phyloP scores from a whole-genome alignment of 2,888 invertebrate genomes.

The Cotesia congregata region DNA sequence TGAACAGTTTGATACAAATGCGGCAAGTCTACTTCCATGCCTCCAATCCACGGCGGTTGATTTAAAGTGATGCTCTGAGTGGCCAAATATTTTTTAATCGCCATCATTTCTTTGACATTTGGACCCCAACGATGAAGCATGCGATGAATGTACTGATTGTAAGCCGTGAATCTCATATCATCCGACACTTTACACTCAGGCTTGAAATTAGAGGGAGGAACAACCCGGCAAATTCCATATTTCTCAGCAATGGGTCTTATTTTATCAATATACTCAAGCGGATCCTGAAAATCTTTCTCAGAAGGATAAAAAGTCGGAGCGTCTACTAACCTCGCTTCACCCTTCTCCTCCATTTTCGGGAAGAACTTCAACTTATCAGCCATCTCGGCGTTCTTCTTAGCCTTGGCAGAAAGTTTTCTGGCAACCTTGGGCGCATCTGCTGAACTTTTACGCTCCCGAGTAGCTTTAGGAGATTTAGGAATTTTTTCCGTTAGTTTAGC shows the following conservation, averaged over 20 bases:
- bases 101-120: slow-evolving; percentile 85
- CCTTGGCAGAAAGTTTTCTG: slow-evolving; percentile 51
- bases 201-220: slow-evolving; percentile 85
- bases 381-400: slow-evolving; percentile 30
- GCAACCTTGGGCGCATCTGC: slow-evolving; percentile 56
- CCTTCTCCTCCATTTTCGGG: slow-evolving; percentile 54
- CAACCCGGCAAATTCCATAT: slow-evolving; percentile 89
- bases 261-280: slow-evolving; percentile 85
- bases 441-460: slow-evolving; percentile 58
- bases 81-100: slow-evolving; percentile 85
- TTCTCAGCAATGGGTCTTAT: slow-evolving; percentile 82
- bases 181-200: slow-evolving; percentile 88
- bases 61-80: slow-evolving; percentile 82
- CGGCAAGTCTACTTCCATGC: slow-evolving; percentile 91
- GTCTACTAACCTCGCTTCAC: slow-evolving; percentile 75
- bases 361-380: slow-evolving; percentile 60
- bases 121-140: slow-evolving; percentile 92
- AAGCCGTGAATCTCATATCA: slow-evolving; percentile 87
- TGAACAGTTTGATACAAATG: slow-evolving; percentile 89
- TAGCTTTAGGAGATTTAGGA: slow-evolving; percentile 54
- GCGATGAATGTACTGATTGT: slow-evolving; percentile 91
- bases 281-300: slow-evolving; percentile 87
- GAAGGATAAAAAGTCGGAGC: slow-evolving; percentile 87
- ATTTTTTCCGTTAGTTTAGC: slow-evolving; percentile 49
- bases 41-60: slow-evolving; percentile 88